Evolutionary conservation across 1,140 invertebrate species (phyloP).

Genomic region (Hylyphantes graminicola): DNA sequence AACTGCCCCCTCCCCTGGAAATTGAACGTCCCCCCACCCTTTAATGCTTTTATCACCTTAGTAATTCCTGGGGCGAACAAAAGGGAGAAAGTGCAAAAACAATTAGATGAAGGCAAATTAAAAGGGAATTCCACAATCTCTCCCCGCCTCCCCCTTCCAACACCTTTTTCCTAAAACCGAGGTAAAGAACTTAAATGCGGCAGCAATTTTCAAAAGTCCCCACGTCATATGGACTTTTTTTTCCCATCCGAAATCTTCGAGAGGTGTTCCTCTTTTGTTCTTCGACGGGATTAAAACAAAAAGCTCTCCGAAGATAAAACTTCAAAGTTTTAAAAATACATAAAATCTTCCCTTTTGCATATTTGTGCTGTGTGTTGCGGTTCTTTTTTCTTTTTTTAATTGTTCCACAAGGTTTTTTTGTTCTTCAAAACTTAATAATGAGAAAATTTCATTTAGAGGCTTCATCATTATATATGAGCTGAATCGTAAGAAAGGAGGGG

Average conservation of each 20-base stretch:
- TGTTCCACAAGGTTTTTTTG: not conserved
- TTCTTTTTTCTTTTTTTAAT: not conserved
- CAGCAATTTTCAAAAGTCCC: constrained; percentile 48
- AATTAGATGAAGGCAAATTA: constrained; percentile 57
- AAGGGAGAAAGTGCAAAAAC: constrained; percentile 41
- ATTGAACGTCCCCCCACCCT: constrained; percentile 37
- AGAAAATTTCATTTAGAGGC: too few species aligned
- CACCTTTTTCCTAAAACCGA: not conserved
- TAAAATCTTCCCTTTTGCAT: constrained; percentile 21
- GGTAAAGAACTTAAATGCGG: constrained; percentile 47
- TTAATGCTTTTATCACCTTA: constrained; percentile 24
- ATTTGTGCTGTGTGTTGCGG: constrained; percentile 6
- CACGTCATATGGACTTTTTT: constrained; percentile 28
- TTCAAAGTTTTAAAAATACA: constrained; percentile 49
- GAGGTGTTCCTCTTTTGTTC: constrained; percentile 33
- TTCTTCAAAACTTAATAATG: too few species aligned
- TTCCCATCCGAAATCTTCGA: constrained; percentile 19
- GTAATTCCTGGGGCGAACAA: constrained; percentile 50
- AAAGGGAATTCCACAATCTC: constrained; percentile 54
- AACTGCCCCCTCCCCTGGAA: constrained; percentile 30
- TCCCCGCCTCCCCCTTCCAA: not conserved
- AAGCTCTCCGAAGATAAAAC: constrained; percentile 24
- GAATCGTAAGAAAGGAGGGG: too few species aligned
- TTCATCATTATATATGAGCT: too few species aligned
- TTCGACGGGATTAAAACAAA: constrained; percentile 43